Conservation (phyloP, 1,140 invertebrate genomes). For the Drosophila melanogaster region Release_6_plus_ISO1_MT NT_033779.5:1599001-1599500, state of each 20-base stretch:
- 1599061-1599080: conserved; percentile 74
- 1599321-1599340: conserved; percentile 72
- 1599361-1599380: conserved; percentile 20
- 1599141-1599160: conserved; percentile 62
- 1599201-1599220: no score
- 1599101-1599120: conserved; percentile 57
- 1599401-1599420: conserved; percentile 23
- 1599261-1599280: conserved; percentile 73
- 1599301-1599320: conserved; percentile 61
- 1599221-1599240: conserved; percentile 21
- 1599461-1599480: not conserved
- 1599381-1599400: conserved; percentile 38
- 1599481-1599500: conserved; percentile 5
- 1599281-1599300: conserved; percentile 74
- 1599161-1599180: conserved; percentile 15
- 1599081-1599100: conserved; percentile 40
- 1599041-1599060: conserved; percentile 57
- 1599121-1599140: conserved; percentile 75
- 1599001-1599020: conserved; percentile 68
- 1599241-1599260: conserved; percentile 32
- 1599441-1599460: conserved; percentile 5
- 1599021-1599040: conserved; percentile 12
- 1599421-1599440: conserved; percentile 37
- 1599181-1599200: not conserved
- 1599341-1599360: conserved; percentile 53